Percentiles rank a stretch among this genome's conserved stretches.
Conservation (phyloP, 92 coral and sea anemone species). For the Galaxea fascicularis region DNA sequence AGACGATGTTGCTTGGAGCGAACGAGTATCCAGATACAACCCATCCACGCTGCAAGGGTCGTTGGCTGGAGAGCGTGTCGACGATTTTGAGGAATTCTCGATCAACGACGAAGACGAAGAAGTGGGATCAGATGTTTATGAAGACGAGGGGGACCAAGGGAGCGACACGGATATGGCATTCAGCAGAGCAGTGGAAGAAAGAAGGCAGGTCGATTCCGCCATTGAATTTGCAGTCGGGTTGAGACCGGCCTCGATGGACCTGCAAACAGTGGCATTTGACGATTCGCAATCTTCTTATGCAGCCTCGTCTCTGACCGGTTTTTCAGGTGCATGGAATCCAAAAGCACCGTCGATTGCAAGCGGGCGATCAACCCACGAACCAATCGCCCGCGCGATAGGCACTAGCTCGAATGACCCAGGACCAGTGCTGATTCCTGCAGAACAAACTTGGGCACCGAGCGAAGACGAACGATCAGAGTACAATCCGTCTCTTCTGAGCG, state of each 20-base stretch:
- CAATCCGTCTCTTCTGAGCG: background rate
- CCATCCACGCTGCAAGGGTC: slow-evolving; percentile 6
- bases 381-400: background rate
- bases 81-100: background rate
- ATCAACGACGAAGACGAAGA: background rate
- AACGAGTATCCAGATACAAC: background rate
- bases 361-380: too few species aligned
- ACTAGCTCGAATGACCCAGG: background rate
- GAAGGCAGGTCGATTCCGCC: too few species aligned
- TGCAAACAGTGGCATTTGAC: background rate
- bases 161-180: too few species aligned
- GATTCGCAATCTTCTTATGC: slow-evolving; percentile 6
- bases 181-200: too few species aligned
- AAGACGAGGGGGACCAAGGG: background rate
- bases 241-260: background rate
- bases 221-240: too few species aligned
- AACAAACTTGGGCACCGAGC: background rate
- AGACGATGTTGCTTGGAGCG: background rate
- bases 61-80: background rate
- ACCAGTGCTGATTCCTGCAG: background rate
- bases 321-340: too few species aligned
- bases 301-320: background rate
- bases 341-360: too few species aligned
- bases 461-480: background rate
- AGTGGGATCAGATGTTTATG: background rate